A percentile compares a stretch with the other conserved stretches of the same genome.
Evolutionary conservation across 2,888 invertebrate genomes (phyloP).

Genomic region (Conchocele bisecta): DNA sequence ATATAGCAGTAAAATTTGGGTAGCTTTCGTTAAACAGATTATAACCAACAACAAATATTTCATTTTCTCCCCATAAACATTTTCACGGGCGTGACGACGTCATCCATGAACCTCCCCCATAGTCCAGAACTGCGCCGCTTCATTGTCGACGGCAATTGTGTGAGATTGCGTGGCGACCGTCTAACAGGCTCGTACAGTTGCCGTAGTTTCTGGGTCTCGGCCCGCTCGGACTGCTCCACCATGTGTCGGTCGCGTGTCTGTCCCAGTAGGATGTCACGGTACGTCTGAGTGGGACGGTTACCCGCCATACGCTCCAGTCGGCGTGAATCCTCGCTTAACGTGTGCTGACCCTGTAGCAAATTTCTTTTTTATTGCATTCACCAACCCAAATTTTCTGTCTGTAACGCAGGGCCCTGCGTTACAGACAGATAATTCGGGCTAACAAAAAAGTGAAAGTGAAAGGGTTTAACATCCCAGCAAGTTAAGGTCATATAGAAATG

Average conservation of each 20-base stretch:
- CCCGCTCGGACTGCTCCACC: constrained; percentile 30
- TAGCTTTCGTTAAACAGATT: too few relatives aligned
- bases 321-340: not conserved
- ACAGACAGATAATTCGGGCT: not conserved
- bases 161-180: constrained; percentile 3
- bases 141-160: not conserved
- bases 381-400: too few relatives aligned
- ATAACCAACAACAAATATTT: not conserved
- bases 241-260: constrained; percentile 24
- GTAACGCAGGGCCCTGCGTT: too few relatives aligned
- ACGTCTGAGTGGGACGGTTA: constrained; percentile 8
- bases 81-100: constrained; percentile 23
- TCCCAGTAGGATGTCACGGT: constrained; percentile 27
- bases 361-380: not conserved
- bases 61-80: constrained; percentile 5
- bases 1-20: too few relatives aligned
- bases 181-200: constrained; percentile 32
- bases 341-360: not conserved
- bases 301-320: constrained; percentile 5
- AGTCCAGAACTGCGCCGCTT: constrained; percentile 23
- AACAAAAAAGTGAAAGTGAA: not conserved
- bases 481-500: too few relatives aligned
- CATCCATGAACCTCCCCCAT: constrained; percentile 32
- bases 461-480: too few relatives aligned
- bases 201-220: constrained; percentile 27